phyloP scores from a whole-genome alignment of 2,113 vertebrate genomes.

The Mus pahari region DNA sequence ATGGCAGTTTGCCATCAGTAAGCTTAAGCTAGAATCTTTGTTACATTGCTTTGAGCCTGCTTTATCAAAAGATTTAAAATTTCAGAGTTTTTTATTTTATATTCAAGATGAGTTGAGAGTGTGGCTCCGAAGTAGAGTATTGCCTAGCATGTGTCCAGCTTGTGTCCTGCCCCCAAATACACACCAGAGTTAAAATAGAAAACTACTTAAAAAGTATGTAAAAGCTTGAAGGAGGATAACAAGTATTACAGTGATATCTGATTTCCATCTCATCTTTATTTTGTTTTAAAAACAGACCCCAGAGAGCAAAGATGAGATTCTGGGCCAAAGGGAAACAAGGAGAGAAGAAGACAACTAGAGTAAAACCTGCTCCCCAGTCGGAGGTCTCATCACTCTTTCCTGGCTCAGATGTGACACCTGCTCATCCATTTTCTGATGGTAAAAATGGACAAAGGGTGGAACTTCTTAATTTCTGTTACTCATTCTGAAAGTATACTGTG shows the following conservation, averaged over 20 bases:
- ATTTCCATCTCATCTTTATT: constrained; percentile 49
- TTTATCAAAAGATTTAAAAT: constrained; percentile 43
- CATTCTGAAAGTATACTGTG: constrained; percentile 28
- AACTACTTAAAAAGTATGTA: neutral
- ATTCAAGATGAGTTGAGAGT: constrained; percentile 1
- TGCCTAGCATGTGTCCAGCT: neutral
- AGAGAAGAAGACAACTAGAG: constrained; percentile 91
- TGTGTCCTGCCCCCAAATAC: neutral
- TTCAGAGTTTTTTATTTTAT: constrained; percentile 24
- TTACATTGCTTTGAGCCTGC: constrained; percentile 30
- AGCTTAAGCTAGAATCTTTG: constrained; percentile 39
- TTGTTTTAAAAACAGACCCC: constrained; percentile 86
- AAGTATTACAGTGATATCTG: constrained; percentile 3
- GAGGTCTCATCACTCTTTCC: constrained; percentile 87
- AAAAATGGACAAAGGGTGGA: constrained; percentile 4
- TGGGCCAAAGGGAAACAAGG: constrained; percentile 95
- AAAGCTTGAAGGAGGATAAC: neutral
- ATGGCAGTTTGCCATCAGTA: constrained; percentile 11
- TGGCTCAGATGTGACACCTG: constrained; percentile 85
- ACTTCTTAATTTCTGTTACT: constrained; percentile 20
- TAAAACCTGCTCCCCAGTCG: constrained; percentile 89
- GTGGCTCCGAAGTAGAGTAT: neutral
- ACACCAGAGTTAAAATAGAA: constrained; percentile 17
- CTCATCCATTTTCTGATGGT: constrained; percentile 91
- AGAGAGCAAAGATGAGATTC: constrained; percentile 95